Base-by-base conservation (phyloP, 2,888 invertebrate species). In the Chouioia cunea region DNA sequence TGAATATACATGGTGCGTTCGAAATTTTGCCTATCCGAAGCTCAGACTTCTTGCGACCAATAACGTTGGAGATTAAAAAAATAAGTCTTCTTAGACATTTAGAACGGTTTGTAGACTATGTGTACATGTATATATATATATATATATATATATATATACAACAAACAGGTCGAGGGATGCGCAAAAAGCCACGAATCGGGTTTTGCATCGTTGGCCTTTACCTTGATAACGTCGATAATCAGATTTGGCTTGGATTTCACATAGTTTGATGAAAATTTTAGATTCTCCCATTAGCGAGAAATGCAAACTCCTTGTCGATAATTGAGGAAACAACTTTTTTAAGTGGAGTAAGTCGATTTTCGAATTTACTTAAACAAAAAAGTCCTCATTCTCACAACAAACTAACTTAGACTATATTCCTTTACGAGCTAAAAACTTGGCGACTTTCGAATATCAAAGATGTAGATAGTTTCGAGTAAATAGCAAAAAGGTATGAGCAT, bases 1-100 rank as follows among this genome's bases (percentile, higher is more conserved):
- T 64, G 46, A 64, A 54, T 64, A 64, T 64, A 54, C 53, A 54
- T 22, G 18, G 23, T 43, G 36, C 36, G 6, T 0, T 18, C 8
- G 27, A 46, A 47, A 36, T 20, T 64, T 54, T 63, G 62, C 36
- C 52, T 43, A 14, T 27, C 44, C 12, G 16, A 36, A 12, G 6
- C 36, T 36, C 12, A n/a, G n/a, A n/a, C 22, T 10, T 48, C 48
- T 59, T 14, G 10, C 36, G 12, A 16, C 27, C 43, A 43, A 56
- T 56, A 56, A 36, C 54, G 54, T 12, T 2, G n/a, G 36, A 15
- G 43, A 16, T n/a, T 36, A 18, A n/a, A 56, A 56, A 56, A 56
- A 36, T n/a, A 18, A 56, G 36, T 36, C 6, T 12, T 56, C 16
- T 16, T n/a, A 12, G 43, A 14, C 43, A 18, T 56, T 56, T n/a